These are phyloP conservation scores for Neotoxoptera formosana DNA, from an alignment of 1,140 invertebrate genomes.

Conservation along the genomic window DNA sequence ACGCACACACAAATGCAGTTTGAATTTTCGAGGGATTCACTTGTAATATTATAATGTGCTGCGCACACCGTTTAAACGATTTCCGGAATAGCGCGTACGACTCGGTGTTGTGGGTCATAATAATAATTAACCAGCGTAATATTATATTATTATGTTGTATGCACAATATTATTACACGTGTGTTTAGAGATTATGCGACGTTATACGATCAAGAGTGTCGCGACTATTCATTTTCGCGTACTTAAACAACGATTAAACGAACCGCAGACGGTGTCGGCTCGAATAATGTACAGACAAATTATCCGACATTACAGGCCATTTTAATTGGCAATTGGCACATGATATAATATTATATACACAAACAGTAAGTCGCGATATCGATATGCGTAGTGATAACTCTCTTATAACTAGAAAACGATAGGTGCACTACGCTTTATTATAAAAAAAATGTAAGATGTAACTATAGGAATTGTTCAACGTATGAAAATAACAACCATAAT, in stretches of 20 bases:
- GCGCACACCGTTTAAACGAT: neutral
- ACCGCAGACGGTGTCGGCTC: neutral
- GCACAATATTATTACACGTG: neutral
- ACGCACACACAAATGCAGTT: neutral
- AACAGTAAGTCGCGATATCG: no score
- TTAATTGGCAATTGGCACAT: no score
- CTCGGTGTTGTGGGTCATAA: neutral
- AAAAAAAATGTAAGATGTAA: no score
- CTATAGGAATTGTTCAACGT: no score
- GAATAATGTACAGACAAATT: no score
- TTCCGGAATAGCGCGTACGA: neutral
- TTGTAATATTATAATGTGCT: neutral
- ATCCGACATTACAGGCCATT: no score
- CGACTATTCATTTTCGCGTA: neutral
- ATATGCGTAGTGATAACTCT: no score
- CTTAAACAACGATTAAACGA: neutral
- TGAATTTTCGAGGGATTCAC: neutral
- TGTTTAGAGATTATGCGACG: neutral
- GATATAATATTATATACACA: no score
- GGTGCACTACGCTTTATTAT: no score
- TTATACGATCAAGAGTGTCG: neutral
- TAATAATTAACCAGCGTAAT: conserved; percentile 9
- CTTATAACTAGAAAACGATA: no score
- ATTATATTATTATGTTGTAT: neutral
- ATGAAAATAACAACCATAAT: no score